Percentiles rank a stretch among this genome's conserved stretches.
Conservation (phyloP, 1,140 invertebrate species). For the Apis dorsata region DNA sequence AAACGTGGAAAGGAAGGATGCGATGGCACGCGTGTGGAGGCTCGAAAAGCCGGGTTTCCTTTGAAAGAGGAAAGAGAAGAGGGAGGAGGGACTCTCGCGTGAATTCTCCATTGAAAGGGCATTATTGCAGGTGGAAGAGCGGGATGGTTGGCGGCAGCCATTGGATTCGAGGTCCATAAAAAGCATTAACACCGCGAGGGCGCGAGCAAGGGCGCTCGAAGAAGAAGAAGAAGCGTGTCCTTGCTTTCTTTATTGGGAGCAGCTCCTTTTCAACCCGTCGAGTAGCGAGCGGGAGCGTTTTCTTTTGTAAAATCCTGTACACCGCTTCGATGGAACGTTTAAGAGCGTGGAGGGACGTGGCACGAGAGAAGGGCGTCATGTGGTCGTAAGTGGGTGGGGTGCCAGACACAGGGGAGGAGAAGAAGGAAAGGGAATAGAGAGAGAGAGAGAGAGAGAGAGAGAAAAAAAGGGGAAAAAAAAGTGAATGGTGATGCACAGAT, state of each 20-base stretch:
- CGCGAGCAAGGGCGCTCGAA: conserved; percentile 18
- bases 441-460: no score
- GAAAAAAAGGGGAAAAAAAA: conserved; percentile 57
- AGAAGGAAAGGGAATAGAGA: conserved; percentile 5
- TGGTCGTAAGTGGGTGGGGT: conserved; percentile 58
- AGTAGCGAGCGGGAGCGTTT: conserved; percentile 13
- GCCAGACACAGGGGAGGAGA: conserved; percentile 36
- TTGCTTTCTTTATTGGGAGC: conserved; percentile 25
- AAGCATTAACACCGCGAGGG: conserved; percentile 34
- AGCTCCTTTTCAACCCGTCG: conserved; percentile 32
- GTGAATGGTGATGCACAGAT: conserved; percentile 75
- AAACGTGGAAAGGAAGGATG: no score
- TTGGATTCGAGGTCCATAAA: not conserved
- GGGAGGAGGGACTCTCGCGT: not conserved
- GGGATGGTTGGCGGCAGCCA: not conserved
- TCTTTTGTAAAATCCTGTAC: conserved; percentile 54
- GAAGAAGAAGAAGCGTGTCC: conserved; percentile 6
- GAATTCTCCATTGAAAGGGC: conserved; percentile 22
- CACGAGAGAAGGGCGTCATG: conserved; percentile 60
- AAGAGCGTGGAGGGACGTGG: conserved; percentile 22
- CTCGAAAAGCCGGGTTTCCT: not conserved
- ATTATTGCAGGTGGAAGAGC: conserved; percentile 51
- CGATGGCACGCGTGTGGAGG: no score
- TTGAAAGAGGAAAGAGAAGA: not conserved
- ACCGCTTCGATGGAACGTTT: conserved; percentile 51